phyloP scores from a whole-genome alignment of 2,888 invertebrate species.

The Choristoneura rosaceana region DNA sequence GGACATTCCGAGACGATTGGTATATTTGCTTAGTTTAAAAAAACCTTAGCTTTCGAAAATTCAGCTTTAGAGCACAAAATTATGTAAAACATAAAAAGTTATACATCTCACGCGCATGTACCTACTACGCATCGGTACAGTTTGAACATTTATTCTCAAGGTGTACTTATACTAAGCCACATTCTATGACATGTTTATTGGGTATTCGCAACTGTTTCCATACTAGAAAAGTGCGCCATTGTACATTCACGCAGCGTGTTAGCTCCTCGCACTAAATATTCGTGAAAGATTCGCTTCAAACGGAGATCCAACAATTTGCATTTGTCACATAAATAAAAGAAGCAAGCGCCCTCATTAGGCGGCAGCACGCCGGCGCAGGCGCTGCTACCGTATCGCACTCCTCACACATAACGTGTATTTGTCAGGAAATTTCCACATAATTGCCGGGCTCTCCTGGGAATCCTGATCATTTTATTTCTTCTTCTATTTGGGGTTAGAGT shows the following conservation, averaged over 20 bases:
- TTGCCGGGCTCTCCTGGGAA: conserved; percentile 59
- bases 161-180: conserved; percentile 50
- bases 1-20: background rate
- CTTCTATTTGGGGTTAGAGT: conserved; percentile 62
- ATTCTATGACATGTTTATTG: conserved; percentile 65
- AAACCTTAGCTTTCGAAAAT: background rate
- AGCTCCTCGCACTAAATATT: conserved; percentile 70
- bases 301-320: conserved; percentile 69
- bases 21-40: background rate
- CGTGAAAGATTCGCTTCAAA: conserved; percentile 67
- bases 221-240: conserved; percentile 69
- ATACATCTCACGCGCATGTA: conserved; percentile 48
- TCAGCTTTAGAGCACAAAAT: conserved; percentile 16
- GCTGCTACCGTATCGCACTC: conserved; percentile 59
- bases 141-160: conserved; percentile 53
- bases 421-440: conserved; percentile 71
- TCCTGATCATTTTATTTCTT: conserved; percentile 65
- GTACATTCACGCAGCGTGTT: conserved; percentile 67
- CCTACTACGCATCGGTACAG: conserved; percentile 41
- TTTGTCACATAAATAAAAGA: conserved; percentile 82
- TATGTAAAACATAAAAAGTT: conserved; percentile 44
- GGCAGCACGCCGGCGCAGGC: conserved; percentile 55
- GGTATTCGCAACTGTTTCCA: conserved; percentile 55
- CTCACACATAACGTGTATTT: conserved; percentile 68
- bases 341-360: conserved; percentile 77